These are phyloP conservation scores for Pardalotus punctatus DNA, from an alignment of 2,113 vertebrate genomes.

Conservation along the genomic window DNA sequence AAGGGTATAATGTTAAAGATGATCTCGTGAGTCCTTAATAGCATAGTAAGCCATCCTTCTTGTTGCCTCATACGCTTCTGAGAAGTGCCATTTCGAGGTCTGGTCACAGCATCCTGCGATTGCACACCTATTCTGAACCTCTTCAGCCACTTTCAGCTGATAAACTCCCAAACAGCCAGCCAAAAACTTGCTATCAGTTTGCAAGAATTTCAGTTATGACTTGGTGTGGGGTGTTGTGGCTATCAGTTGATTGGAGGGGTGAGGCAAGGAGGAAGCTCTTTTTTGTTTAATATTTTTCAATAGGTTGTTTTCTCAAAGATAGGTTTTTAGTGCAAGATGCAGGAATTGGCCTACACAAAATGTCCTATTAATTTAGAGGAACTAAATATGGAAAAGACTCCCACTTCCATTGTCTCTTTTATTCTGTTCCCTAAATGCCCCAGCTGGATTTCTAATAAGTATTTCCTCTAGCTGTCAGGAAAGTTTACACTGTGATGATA, in stretches of 20 bases:
- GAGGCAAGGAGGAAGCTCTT: background rate
- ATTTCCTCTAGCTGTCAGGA: constrained; percentile 1
- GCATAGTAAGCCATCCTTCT: background rate
- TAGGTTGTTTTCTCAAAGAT: background rate
- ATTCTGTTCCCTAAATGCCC: background rate
- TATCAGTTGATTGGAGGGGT: background rate
- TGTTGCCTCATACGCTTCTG: background rate
- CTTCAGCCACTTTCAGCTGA: background rate
- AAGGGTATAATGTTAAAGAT: background rate
- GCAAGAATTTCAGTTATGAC: background rate
- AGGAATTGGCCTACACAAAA: background rate
- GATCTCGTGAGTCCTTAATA: background rate
- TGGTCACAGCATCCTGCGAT: background rate
- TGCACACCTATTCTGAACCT: background rate
- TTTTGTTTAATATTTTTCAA: background rate
- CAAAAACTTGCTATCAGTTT: background rate
- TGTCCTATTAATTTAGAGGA: background rate
- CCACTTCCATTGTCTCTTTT: background rate
- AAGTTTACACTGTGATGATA: background rate
- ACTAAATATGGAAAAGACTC: constrained; percentile 3
- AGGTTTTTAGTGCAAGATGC: background rate
- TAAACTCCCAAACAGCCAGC: background rate
- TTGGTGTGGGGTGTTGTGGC: background rate
- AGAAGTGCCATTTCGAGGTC: background rate
- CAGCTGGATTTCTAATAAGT: background rate